Percentiles rank a stretch among this genome's conserved stretches.
These are phyloP conservation scores for Prenolepis imparis DNA, from an alignment of 2,888 invertebrate genomes.

Conservation along the genomic window DNA sequence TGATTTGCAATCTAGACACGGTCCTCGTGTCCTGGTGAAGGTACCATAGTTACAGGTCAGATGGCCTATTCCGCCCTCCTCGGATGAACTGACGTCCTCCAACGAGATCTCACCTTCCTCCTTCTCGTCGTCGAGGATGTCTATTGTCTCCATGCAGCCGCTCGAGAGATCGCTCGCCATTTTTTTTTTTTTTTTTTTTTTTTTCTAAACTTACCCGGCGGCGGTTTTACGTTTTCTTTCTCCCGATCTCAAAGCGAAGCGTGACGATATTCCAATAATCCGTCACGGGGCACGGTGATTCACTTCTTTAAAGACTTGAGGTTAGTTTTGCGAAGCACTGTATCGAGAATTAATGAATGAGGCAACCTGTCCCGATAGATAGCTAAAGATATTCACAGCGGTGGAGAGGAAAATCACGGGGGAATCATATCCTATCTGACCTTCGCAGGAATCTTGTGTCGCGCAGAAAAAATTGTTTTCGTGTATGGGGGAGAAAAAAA, in stretches of 20 bases:
- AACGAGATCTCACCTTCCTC: slow-evolving; percentile 85
- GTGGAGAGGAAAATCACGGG: background rate
- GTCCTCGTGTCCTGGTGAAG: slow-evolving; percentile 60
- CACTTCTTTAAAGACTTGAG: slow-evolving; percentile 7
- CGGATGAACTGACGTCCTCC: slow-evolving; percentile 85
- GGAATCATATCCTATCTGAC: background rate
- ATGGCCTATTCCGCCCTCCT: slow-evolving; percentile 83
- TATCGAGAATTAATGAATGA: background rate
- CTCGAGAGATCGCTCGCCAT: slow-evolving; percentile 85
- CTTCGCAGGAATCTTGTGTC: background rate
- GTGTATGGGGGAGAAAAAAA: background rate
- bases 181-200: slow-evolving; percentile 15
- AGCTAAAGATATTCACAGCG: background rate
- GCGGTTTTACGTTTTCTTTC: background rate
- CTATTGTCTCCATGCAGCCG: slow-evolving; percentile 80
- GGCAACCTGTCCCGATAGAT: background rate
- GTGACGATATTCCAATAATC: background rate
- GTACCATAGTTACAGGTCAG: slow-evolving; percentile 71
- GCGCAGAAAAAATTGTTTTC: background rate
- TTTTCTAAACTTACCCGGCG: slow-evolving; percentile 68
- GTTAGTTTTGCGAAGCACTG: slow-evolving; percentile 1
- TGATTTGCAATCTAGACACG: slow-evolving; percentile 76
- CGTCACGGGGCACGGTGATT: background rate
- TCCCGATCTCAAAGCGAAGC: background rate
- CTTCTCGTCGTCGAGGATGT: slow-evolving; percentile 81